phyloP scores from a whole-genome alignment of 2,797 vertebrate genomes.

The Gadopsis marmoratus region DNA sequence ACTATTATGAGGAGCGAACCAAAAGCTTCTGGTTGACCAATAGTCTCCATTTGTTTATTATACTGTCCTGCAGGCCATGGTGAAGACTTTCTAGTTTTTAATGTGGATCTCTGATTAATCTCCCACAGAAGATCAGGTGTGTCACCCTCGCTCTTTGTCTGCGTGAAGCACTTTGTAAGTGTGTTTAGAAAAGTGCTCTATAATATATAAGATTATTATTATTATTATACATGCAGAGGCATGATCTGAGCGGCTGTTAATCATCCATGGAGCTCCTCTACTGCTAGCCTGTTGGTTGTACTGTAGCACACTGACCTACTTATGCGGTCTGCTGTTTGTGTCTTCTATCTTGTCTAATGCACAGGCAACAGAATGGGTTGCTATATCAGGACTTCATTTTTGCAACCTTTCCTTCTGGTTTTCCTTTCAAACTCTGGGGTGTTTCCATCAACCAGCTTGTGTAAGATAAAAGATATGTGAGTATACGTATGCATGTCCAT shows the following conservation, averaged over 20 bases:
- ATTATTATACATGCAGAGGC: conserved; percentile 16
- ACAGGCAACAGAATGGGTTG: conserved; percentile 10
- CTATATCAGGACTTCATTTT: conserved; percentile 30
- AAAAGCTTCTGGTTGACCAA: conserved; percentile 22
- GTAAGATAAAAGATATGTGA: conserved; percentile 13
- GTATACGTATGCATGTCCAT: not conserved
- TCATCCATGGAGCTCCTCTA: conserved; percentile 34
- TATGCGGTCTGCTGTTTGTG: conserved; percentile 46
- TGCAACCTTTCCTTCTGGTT: not conserved
- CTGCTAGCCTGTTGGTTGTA: conserved; percentile 49
- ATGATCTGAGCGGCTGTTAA: conserved; percentile 35
- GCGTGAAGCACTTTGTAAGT: too few relatives aligned
- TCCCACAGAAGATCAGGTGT: conserved; percentile 10
- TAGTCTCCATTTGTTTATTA: conserved; percentile 18
- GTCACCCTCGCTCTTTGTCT: not conserved
- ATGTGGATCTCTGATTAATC: conserved; percentile 8
- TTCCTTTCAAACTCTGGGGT: conserved; percentile 11
- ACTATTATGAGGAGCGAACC: conserved; percentile 1
- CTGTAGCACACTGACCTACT: conserved; percentile 77
- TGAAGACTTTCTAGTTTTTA: not conserved
- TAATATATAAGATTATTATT: too few relatives aligned
- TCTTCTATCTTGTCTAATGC: conserved; percentile 36
- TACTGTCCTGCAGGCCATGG: not conserved
- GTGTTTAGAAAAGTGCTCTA: too few relatives aligned
- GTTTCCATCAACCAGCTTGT: conserved; percentile 30